These are phyloP conservation scores for Echinops telfairi DNA, from an alignment of 2,113 vertebrate genomes.

Conservation along the genomic window DNA sequence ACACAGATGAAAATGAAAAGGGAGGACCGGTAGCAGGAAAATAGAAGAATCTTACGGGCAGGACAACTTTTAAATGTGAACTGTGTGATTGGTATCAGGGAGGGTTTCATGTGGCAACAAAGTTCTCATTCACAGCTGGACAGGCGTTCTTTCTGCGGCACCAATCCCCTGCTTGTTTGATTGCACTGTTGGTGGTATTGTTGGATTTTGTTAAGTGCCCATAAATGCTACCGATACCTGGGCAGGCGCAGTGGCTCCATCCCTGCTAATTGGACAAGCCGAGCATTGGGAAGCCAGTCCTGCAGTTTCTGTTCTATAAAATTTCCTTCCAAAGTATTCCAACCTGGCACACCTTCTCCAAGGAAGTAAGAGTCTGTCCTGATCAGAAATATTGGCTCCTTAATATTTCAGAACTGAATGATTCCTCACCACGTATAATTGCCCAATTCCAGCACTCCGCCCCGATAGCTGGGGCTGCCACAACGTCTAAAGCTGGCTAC, in stretches of 20 bases:
- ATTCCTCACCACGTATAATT: too few relatives aligned
- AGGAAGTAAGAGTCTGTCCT: conserved; percentile 10
- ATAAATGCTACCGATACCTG: not conserved
- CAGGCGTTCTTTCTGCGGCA: not conserved
- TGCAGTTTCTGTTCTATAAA: conserved; percentile 21
- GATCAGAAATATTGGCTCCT: too few relatives aligned
- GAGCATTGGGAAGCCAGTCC: not conserved
- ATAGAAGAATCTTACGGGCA: not conserved
- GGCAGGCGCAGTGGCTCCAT: not conserved
- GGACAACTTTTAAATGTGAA: not conserved
- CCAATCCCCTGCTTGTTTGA: not conserved
- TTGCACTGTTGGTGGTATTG: not conserved
- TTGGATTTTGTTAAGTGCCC: not conserved
- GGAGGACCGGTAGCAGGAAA: not conserved
- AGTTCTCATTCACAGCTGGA: conserved; percentile 12
- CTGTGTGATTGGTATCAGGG: conserved; percentile 9
- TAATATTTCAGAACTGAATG: too few relatives aligned
- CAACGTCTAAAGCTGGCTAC: not conserved
- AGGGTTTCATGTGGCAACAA: not conserved
- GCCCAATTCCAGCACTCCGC: too few relatives aligned
- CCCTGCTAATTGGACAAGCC: not conserved
- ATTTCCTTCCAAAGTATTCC: not conserved
- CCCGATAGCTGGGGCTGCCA: too few relatives aligned
- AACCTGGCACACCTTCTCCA: not conserved
- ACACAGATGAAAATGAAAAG: not conserved